These are phyloP conservation scores for Hydroisotoma schaefferi DNA, from an alignment of 2,888 invertebrate genomes.

Conservation along the genomic window DNA sequence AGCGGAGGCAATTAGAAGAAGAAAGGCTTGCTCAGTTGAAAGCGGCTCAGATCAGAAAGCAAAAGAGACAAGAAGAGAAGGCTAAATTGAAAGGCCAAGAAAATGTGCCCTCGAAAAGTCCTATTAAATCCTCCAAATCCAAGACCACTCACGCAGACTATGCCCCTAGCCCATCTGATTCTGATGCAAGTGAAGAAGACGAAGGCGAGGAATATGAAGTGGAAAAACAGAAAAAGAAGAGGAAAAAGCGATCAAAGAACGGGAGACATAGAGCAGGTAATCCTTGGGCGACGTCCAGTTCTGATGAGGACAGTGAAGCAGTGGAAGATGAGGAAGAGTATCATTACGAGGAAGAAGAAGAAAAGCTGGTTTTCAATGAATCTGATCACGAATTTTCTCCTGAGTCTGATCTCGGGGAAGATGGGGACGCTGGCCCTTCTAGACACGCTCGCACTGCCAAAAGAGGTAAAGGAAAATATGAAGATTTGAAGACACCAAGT, in stretches of 20 bases:
- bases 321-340: constrained; percentile 54
- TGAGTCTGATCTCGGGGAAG: constrained; percentile 76
- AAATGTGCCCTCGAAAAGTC: constrained; percentile 7
- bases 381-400: constrained; percentile 93
- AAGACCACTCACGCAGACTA: constrained; percentile 25
- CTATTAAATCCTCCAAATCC: constrained; percentile 12
- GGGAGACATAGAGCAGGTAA: constrained; percentile 30
- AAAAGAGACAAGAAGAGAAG: constrained; percentile 46
- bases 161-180: constrained; percentile 37
- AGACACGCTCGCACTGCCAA: constrained; percentile 80
- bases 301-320: constrained; percentile 52
- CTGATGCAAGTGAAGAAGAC: constrained; percentile 52
- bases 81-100: constrained; percentile 16
- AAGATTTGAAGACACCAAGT: not conserved
- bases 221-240: constrained; percentile 13
- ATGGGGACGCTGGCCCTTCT: constrained; percentile 66
- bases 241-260: constrained; percentile 29
- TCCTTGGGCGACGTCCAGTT: constrained; percentile 41
- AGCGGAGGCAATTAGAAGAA: constrained; percentile 69
- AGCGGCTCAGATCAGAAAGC: constrained; percentile 54
- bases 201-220: constrained; percentile 48
- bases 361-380: constrained; percentile 58
- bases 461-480: constrained; percentile 58
- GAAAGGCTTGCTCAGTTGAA: constrained; percentile 66
- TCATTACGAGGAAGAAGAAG: constrained; percentile 56